These are phyloP conservation scores for Amblyraja radiata DNA, from an alignment of 2,797 vertebrate species.

Conservation along the genomic window DNA sequence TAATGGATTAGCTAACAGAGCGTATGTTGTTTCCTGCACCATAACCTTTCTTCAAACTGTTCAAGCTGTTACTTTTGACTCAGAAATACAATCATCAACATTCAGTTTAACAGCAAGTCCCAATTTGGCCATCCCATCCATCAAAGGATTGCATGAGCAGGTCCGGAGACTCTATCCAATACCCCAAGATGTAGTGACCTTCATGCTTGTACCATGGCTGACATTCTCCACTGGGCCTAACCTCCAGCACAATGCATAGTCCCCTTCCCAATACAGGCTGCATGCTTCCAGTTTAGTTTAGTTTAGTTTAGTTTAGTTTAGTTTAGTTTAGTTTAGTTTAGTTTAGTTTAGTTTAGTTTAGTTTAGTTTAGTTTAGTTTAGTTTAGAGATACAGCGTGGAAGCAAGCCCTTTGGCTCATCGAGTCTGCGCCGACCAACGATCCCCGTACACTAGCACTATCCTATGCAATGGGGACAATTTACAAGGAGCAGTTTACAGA, in stretches of 20 bases:
- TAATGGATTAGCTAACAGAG: not conserved
- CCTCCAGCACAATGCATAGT: not conserved
- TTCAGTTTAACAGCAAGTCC: conserved; percentile 11
- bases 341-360: no score
- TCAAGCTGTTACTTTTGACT: conserved; percentile 27
- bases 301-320: no score
- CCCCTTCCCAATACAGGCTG: not conserved
- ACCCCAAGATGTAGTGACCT: conserved; percentile 32
- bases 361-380: no score
- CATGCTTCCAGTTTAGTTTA: not conserved
- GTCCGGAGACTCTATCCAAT: conserved; percentile 22
- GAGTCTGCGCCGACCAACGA: no score
- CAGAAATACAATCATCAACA: conserved; percentile 32
- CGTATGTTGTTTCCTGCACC: conserved; percentile 13
- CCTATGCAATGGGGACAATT: no score
- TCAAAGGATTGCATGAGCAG: conserved; percentile 30
- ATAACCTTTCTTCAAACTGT: conserved; percentile 22
- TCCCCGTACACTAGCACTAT: no score
- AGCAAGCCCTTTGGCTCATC: no score
- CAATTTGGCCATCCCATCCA: conserved; percentile 28
- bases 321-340: no score
- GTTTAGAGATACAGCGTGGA: no score
- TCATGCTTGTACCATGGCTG: conserved; percentile 3
- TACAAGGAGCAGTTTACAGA: no score
- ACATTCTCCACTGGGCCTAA: conserved; percentile 21